Conservation (phyloP, 2,113 vertebrate species). For the Nasalis larvatus region DNA sequence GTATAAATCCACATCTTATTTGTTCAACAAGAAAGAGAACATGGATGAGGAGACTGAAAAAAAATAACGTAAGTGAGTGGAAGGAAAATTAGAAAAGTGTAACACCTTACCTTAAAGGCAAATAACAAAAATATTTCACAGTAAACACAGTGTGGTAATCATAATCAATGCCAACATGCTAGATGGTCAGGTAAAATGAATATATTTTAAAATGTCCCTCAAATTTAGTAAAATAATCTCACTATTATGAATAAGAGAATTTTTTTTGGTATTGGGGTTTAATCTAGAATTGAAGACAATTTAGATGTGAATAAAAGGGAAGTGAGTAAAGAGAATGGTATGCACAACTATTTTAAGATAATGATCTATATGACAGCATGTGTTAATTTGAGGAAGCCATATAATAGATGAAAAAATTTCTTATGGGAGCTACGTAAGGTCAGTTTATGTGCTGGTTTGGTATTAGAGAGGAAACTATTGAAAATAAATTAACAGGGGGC, state of each 20-base stretch:
- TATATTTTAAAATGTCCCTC: not conserved
- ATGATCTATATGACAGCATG: accelerated
- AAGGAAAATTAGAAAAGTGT: not conserved
- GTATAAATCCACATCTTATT: not conserved
- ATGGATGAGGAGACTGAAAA: not conserved
- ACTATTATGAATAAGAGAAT: not conserved
- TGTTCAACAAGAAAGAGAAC: not conserved
- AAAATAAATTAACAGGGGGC: not conserved
- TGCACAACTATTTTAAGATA: not conserved
- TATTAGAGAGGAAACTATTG: not conserved
- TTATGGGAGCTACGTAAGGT: not conserved
- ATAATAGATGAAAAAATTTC: not conserved
- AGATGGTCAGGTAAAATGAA: not conserved
- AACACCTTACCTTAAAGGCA: not conserved
- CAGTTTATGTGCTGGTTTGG: not conserved
- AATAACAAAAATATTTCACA: not conserved
- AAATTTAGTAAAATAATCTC: not conserved
- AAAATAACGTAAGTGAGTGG: not conserved
- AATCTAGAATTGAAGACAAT: not conserved
- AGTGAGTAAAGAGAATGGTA: not conserved
- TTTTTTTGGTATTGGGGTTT: not conserved
- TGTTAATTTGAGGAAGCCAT: not conserved
- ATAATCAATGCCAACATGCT: not conserved
- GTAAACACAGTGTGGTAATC: not conserved
- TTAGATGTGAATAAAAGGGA: not conserved